Base-by-base conservation (phyloP, 2,888 invertebrate species). In the Dendrolimus pini region DNA sequence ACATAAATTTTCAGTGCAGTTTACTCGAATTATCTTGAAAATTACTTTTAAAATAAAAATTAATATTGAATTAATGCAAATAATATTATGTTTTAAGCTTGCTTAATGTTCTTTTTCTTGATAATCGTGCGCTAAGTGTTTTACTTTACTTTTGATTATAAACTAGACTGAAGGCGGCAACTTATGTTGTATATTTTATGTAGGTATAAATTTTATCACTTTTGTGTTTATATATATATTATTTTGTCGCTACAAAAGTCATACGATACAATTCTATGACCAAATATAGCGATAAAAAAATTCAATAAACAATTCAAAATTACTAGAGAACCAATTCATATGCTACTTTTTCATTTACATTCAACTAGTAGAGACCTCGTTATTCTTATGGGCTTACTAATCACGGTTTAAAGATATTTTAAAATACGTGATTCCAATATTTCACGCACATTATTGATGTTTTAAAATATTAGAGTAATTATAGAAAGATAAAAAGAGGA, bases 381-480 rank as follows among this genome's bases (percentile, higher is more conserved):
- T 30, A 30, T 30, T 6, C 30, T 30, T 30, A 12, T 47, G 47
- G 47, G 47, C 47, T 47, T 10, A 9, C 12, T 47, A 47, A 47
- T 47, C 9, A 47, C 12, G 9, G 12, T 63, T 61, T 63, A 55
- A 60, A 58, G 53, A 8, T 53, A 47, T 55, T 55, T 54, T 54
- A 53, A 55, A 57, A 59, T 55, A 59, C 55, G 53, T 53, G 59
- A 59, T 59, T 66, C 67, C 71, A 72, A 83, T 84, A 83, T 80
- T 75, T 82, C 78, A 82, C 75, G 70, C 70, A 65, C 62, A 60
- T 69, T 74, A 77, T 76, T 74, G 79, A 77, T 70, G 71, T 72
- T 80, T 78, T 81, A 80, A 83, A 78, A 79, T 83, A 84, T 85
- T 80, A 77, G 62, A 74, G 75, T 75, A 80, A 80, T 86, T 85